Evolutionary conservation across 2,888 invertebrate genomes (phyloP).

Genomic region (Nyleta sp.): DNA sequence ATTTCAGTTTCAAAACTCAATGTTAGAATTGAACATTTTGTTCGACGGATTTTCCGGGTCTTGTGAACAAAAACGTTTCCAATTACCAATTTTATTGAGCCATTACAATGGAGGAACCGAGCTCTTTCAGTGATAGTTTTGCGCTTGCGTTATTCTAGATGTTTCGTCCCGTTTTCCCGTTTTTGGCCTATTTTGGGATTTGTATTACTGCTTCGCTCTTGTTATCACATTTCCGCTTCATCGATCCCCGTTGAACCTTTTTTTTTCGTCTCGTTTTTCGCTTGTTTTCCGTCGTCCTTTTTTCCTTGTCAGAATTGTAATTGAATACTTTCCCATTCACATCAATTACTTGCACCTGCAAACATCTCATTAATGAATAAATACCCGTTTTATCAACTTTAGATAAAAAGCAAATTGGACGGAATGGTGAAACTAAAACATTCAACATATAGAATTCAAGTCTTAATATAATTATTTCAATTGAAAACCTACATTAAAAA

Average conservation of each 20-base stretch:
- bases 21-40: no score
- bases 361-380: no score
- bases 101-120: neutral
- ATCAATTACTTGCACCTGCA: no score
- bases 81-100: conserved; percentile 14
- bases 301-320: neutral
- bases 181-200: conserved; percentile 24
- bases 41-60: no score
- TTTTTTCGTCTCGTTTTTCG: conserved; percentile 3
- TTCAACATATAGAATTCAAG: no score
- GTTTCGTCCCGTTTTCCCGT: conserved; percentile 1
- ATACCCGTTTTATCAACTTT: no score
- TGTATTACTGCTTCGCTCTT: conserved; percentile 20
- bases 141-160: conserved; percentile 5
- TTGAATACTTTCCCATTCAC: neutral
- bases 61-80: conserved; percentile 1
- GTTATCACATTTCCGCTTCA: conserved; percentile 40
- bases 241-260: conserved; percentile 17
- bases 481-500: no score
- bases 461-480: no score
- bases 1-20: no score
- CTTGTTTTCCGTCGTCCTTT: neutral
- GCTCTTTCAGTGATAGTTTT: conserved; percentile 12
- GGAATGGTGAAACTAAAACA: no score
- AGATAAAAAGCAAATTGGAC: no score